These are phyloP conservation scores for Phodopus roborovskii DNA, from an alignment of 2,113 vertebrate genomes.

Conservation along the genomic window DNA sequence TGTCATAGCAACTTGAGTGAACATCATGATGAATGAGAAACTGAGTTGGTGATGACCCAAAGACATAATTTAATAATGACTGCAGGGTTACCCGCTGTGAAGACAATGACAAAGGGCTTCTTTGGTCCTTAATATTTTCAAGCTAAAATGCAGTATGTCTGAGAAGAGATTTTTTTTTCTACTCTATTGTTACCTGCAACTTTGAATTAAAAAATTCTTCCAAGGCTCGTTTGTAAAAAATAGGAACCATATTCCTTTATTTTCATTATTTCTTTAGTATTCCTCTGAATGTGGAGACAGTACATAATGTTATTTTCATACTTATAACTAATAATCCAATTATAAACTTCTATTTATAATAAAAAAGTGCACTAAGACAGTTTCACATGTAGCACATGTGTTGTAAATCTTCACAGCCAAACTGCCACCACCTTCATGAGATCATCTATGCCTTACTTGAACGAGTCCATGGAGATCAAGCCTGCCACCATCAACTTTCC, in stretches of 20 bases:
- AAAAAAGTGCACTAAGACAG: background rate
- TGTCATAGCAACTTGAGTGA: constrained; percentile 66
- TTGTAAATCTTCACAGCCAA: background rate
- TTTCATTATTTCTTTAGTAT: background rate
- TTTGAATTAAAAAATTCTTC: constrained; percentile 11
- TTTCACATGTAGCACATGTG: background rate
- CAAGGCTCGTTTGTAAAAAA: background rate
- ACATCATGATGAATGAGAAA: constrained; percentile 47
- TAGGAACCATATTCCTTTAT: background rate
- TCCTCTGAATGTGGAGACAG: background rate
- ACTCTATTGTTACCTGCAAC: background rate
- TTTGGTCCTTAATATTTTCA: background rate
- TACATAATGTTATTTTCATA: background rate
- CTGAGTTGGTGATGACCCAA: constrained; percentile 47
- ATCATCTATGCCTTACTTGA: background rate
- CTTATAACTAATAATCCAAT: background rate
- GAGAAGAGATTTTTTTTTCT: background rate
- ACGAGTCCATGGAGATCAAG: no score
- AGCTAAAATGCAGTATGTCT: background rate
- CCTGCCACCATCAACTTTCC: background rate
- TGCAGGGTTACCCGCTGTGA: background rate
- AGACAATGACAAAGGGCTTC: constrained; percentile 33
- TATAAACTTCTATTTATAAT: background rate
- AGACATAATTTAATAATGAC: constrained; percentile 61
- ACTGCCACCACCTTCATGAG: background rate